Conservation (phyloP, 2,113 vertebrate species). For the Rhinichthys klamathensis region DNA sequence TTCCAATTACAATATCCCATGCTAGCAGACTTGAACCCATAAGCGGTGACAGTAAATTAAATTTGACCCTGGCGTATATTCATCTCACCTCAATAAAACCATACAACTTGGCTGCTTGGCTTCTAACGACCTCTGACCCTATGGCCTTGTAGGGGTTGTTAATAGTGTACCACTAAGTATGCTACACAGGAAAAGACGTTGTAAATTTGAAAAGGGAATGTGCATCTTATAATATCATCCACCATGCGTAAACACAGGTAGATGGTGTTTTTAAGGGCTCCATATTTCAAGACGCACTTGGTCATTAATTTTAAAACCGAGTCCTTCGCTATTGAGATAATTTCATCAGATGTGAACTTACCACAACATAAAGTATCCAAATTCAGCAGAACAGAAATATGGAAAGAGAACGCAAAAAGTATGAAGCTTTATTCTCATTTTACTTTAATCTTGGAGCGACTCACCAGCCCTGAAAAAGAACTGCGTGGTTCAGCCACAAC, state of each 20-base stretch:
- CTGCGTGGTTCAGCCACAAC: slow-evolving; percentile 79
- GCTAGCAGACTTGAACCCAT: neutral
- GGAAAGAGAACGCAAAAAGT: neutral
- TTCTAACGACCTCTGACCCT: slow-evolving; percentile 38
- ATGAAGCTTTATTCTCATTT: slow-evolving; percentile 57
- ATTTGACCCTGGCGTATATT: neutral
- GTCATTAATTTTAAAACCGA: slow-evolving; percentile 57
- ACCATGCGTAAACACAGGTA: neutral
- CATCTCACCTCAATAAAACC: neutral
- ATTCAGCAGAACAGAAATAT: neutral
- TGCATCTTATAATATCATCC: neutral
- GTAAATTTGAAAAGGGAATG: neutral
- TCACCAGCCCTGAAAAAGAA: slow-evolving; percentile 80
- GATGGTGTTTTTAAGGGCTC: neutral
- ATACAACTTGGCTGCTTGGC: slow-evolving; percentile 10
- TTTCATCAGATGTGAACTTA: slow-evolving; percentile 53
- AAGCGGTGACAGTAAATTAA: neutral
- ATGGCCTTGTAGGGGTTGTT: slow-evolving; percentile 14
- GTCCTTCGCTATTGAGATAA: slow-evolving; percentile 58
- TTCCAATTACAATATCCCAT: slow-evolving; percentile 1
- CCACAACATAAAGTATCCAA: slow-evolving; percentile 14
- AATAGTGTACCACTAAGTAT: neutral
- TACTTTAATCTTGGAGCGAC: slow-evolving; percentile 72
- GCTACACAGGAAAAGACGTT: neutral
- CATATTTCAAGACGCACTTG: neutral